Evolutionary conservation across 2,797 vertebrate species (phyloP).

Genomic region (Phoebastria nigripes): DNA sequence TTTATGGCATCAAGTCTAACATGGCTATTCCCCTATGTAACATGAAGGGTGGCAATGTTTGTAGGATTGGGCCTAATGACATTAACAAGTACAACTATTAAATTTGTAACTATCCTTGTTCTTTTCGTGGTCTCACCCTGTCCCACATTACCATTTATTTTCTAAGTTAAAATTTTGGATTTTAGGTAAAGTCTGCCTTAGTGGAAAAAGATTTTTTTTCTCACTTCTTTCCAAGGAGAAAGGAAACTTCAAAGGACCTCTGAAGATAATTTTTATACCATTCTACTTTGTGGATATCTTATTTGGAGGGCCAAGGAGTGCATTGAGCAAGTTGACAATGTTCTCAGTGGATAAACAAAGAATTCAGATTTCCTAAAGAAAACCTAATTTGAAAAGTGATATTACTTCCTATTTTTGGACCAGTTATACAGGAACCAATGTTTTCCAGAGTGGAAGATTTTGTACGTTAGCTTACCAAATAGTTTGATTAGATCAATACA

Average conservation of each 20-base stretch:
- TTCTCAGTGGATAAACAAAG: not conserved
- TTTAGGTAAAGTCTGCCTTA: not conserved
- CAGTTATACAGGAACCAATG: not conserved
- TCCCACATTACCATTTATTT: not conserved
- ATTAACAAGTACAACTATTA: not conserved
- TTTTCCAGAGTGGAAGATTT: not conserved
- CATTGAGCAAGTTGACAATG: not conserved
- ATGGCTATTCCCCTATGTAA: not conserved
- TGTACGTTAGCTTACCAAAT: not conserved
- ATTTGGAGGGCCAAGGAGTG: not conserved
- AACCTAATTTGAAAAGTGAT: not conserved
- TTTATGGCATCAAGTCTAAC: not conserved
- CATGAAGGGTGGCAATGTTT: not conserved
- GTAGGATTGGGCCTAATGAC: not conserved
- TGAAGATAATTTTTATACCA: not conserved
- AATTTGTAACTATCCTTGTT: not conserved
- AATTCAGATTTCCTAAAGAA: not conserved
- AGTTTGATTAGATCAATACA: not conserved
- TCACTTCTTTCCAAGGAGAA: not conserved
- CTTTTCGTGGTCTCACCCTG: not conserved
- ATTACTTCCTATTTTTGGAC: not conserved
- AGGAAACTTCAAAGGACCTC: not conserved
- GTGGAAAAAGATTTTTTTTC: not conserved
- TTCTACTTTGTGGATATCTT: not conserved
- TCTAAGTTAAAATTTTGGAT: not conserved